Conservation (phyloP, 2,113 vertebrate species). For the Spheniscus mendiculus region DNA sequence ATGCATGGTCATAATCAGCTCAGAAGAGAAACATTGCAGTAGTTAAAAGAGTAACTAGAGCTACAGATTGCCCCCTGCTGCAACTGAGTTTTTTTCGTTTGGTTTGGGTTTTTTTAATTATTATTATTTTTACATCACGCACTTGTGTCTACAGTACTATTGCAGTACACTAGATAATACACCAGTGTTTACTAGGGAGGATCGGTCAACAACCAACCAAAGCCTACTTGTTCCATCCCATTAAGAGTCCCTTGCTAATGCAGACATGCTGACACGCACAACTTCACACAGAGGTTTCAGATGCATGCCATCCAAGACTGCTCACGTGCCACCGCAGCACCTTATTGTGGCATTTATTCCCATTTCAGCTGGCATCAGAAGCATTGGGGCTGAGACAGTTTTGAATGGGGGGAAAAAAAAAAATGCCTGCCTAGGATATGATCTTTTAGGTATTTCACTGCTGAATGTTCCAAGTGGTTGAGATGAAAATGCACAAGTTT, state of each 20-base stretch:
- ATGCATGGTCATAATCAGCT: not conserved
- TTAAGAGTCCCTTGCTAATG: not conserved
- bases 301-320: not conserved
- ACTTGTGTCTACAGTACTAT: not conserved
- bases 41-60: not conserved
- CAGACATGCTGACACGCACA: not conserved
- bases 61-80: not conserved
- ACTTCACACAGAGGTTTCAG: not conserved
- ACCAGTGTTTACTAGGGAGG: not conserved
- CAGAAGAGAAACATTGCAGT: not conserved
- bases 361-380: not conserved
- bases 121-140: not conserved
- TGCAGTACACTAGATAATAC: not conserved
- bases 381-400: not conserved
- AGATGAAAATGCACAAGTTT: not conserved
- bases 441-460: not conserved
- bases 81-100: not conserved
- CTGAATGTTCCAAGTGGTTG: not conserved
- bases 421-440: not conserved
- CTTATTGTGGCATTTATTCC: not conserved
- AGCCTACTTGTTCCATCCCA: not conserved
- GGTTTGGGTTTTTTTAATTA: not conserved
- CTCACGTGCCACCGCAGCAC: not conserved
- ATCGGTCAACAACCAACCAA: not conserved
- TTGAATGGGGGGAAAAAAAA: not conserved